A percentile compares a stretch with the other conserved stretches of the same genome.
phyloP scores from a whole-genome alignment of 2,113 vertebrate genomes.

The Anhinga anhinga region DNA sequence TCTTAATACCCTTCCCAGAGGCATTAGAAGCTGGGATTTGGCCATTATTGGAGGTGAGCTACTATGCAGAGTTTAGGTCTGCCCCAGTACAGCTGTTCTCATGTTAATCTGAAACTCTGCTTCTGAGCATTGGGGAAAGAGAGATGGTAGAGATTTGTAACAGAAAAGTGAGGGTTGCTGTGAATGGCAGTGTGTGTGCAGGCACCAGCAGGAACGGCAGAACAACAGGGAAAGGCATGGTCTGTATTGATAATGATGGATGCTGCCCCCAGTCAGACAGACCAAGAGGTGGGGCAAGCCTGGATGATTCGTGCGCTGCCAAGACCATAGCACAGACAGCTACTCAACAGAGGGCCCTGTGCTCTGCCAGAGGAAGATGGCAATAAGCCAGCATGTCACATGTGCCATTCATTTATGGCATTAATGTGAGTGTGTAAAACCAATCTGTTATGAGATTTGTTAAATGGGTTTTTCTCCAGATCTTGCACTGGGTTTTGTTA shows the following conservation, averaged over 20 bases:
- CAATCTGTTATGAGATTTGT: not conserved
- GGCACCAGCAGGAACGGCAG: not conserved
- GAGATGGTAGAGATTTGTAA: not conserved
- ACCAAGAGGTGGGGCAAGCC: too few species aligned
- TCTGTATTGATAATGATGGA: not conserved
- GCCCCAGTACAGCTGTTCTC: not conserved
- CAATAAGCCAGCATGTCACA: not conserved
- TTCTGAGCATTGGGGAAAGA: not conserved
- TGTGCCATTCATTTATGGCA: not conserved
- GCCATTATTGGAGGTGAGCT: not conserved
- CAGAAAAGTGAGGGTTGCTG: not conserved
- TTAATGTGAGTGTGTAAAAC: not conserved
- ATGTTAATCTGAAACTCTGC: not conserved
- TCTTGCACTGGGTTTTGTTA: not conserved
- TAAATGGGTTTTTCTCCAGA: not conserved
- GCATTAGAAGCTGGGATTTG: not conserved
- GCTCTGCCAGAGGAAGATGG: too few species aligned
- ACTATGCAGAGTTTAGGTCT: not conserved
- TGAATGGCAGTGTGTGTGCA: not conserved
- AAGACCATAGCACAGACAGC: not conserved
- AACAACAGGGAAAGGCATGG: not conserved
- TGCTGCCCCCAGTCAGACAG: not conserved
- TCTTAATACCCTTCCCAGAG: not conserved
- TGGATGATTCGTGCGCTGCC: fast-evolving
- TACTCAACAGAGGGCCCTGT: not conserved